Evolutionary conservation across 2,113 vertebrate species (phyloP), one percentile per base, ranked within the genome.

Genomic region (Pandion haliaetus): DNA sequence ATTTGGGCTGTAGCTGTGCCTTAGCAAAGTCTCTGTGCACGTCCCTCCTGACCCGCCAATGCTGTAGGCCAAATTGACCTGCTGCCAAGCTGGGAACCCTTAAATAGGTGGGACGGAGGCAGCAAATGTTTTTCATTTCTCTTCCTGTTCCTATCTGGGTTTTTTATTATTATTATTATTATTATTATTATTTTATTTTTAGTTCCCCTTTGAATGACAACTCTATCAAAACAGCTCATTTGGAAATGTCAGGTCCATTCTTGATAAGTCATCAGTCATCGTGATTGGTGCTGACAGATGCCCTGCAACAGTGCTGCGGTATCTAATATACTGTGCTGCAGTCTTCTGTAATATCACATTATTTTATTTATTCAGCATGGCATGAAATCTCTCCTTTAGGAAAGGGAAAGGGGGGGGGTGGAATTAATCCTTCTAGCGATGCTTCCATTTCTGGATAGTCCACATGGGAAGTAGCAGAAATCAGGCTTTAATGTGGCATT

Each of bases 141-240:
- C 96, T 96, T 92, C 94, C 52, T 57, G 77, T 42, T 96, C 87
- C 92, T 73, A 29, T 36, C 79, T 78, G 72, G 62, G 32, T 8
- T 87, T 88, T 58, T 72, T n/a, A 12, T 78, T 42, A 16, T 44
- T 44, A 44, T n/a, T 72, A n/a, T 65, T 38, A 20, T 61, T 90
- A 58, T 84, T 59, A n/a, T 78, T 61, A 25, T 88, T 54, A 45
- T 84, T 93, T 81, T 77, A 89, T 93, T 90, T 90, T 84, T 40
- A 29, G 15, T 34, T 61, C 93, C 61, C 71, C 29, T 65, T 72
- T 94, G 96, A 98, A 74, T 97, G 97, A 90, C 98, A 98, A 79
- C 94, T 97, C 97, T 97, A 95, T 98, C 98, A 95, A 95, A 98
- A 89, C 95, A 97, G 97, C 94, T 95, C 92, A 84, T 98, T 97